Conservation (phyloP, 2,888 invertebrate species). For the Lasioglossum zephyrum region DNA sequence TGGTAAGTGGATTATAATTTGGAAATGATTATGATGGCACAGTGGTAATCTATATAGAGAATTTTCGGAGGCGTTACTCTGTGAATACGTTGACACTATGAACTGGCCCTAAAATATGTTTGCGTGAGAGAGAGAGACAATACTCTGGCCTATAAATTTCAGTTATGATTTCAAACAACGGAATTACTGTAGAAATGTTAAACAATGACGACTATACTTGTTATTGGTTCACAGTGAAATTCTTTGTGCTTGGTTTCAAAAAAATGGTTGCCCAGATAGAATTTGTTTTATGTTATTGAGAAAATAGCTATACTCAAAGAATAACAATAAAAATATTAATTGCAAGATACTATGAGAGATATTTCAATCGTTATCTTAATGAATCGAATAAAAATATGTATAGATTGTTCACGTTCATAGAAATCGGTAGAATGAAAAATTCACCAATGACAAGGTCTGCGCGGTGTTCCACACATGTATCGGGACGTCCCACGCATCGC, state of each 20-base stretch:
- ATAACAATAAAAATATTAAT: neutral
- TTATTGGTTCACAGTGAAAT: neutral
- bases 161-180: neutral
- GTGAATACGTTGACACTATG: neutral
- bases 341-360: neutral
- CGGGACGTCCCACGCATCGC: conserved; percentile 63
- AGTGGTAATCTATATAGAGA: neutral
- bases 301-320: neutral
- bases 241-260: neutral
- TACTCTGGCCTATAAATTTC: neutral
- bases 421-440: conserved; percentile 24
- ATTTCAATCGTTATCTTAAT: neutral
- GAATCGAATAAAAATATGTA: conserved; percentile 10
- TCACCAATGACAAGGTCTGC: conserved; percentile 49
- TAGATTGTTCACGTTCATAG: conserved; percentile 17
- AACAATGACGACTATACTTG: neutral
- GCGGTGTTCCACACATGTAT: conserved; percentile 53
- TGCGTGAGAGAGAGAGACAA: neutral
- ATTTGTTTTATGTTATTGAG: neutral
- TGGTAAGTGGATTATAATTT: neutral
- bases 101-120: neutral
- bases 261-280: neutral
- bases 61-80: neutral
- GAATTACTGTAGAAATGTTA: neutral
- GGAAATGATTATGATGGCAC: neutral